Evolutionary conservation across 2,113 vertebrate genomes (phyloP).

Genomic region (Oncorhynchus mykiss): DNA sequence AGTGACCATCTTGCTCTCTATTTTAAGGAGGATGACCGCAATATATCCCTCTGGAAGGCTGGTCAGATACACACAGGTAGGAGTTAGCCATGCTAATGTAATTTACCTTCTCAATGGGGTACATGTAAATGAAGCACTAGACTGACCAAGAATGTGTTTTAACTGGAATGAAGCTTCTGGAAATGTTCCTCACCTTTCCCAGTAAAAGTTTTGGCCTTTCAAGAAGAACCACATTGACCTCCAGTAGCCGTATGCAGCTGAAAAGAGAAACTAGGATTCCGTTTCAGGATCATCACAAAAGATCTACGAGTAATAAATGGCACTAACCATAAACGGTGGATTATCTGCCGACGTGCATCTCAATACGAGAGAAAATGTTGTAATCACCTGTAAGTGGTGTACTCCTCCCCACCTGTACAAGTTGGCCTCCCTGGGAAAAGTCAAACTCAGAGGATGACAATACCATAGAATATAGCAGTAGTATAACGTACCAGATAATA

Average conservation of each 20-base stretch:
- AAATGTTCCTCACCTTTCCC: constrained; percentile 80
- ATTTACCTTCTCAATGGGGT: background rate
- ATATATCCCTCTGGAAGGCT: constrained; percentile 96
- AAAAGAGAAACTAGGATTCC: background rate
- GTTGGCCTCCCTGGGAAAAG: constrained; percentile 83
- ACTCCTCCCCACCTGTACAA: constrained; percentile 87
- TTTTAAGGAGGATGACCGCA: constrained; percentile 94
- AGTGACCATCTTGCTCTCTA: constrained; percentile 94
- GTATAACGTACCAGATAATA: too few species aligned
- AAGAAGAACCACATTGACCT: constrained; percentile 94
- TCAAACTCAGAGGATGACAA: background rate
- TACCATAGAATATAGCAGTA: too few species aligned
- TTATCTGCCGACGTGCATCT: constrained; percentile 1
- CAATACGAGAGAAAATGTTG: too few species aligned
- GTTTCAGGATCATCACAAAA: background rate
- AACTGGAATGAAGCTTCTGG: background rate
- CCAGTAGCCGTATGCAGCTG: constrained; percentile 92
- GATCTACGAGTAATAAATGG: background rate
- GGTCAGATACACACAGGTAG: constrained; percentile 21
- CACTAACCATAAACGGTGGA: background rate
- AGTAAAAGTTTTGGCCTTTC: constrained; percentile 81
- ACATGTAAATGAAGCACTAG: background rate
- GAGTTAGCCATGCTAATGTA: background rate
- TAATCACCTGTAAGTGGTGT: constrained; percentile 88
- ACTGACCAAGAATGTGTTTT: background rate